phyloP scores from a whole-genome alignment of 1,140 invertebrate species.

The Tetranychus cinnabarinus region DNA sequence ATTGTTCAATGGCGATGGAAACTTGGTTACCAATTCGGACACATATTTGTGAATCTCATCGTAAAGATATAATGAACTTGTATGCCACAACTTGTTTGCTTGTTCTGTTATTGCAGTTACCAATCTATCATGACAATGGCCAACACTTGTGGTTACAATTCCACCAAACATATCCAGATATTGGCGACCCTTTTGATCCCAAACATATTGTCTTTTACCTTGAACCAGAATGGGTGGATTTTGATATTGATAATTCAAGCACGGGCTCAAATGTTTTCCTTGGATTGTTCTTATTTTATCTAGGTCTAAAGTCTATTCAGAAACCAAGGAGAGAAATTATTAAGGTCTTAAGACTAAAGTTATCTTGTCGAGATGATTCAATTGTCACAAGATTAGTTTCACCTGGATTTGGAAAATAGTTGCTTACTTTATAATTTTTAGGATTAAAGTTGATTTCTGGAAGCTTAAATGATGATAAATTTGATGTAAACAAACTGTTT shows the following conservation, averaged over 20 bases:
- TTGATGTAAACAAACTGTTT: too few species aligned
- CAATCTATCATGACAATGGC: constrained; percentile 76
- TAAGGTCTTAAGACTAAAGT: too few species aligned
- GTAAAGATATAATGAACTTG: constrained; percentile 70
- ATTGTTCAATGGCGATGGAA: constrained; percentile 54
- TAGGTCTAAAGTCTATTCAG: not conserved
- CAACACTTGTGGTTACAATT: constrained; percentile 89
- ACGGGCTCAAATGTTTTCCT: constrained; percentile 39
- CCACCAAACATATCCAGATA: constrained; percentile 83
- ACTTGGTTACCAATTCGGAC: constrained; percentile 44
- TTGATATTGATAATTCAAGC: constrained; percentile 48
- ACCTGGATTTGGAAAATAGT: too few species aligned
- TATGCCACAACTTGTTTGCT: constrained; percentile 60
- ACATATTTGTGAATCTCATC: constrained; percentile 74
- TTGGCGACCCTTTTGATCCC: constrained; percentile 53
- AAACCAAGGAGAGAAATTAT: too few species aligned
- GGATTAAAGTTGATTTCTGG: too few species aligned
- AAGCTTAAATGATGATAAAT: too few species aligned
- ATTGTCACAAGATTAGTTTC: too few species aligned
- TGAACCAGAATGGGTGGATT: constrained; percentile 58
- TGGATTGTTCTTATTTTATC: not conserved
- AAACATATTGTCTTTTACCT: constrained; percentile 77
- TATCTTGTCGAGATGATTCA: too few species aligned
- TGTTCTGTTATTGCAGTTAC: constrained; percentile 49
- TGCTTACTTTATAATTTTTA: too few species aligned